Percentiles rank a stretch among this genome's conserved stretches.
These are phyloP conservation scores for Darevskia mixta DNA, from an alignment of 2,797 vertebrate genomes.

Conservation along the genomic window DNA sequence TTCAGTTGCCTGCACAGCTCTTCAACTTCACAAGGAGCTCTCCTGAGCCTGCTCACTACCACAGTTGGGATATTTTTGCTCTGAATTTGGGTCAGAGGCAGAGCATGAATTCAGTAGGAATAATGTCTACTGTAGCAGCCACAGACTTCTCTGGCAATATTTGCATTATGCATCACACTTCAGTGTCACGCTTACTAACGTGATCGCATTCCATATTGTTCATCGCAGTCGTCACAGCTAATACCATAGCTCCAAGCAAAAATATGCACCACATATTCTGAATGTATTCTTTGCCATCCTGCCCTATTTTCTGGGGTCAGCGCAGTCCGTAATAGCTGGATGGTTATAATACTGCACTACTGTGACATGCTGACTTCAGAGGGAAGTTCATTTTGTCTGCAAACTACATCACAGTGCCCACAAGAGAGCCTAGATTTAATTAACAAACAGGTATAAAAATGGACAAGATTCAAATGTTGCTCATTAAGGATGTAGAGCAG, in stretches of 20 bases:
- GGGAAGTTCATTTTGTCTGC: neutral
- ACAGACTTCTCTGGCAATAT: constrained; percentile 18
- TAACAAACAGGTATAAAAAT: neutral
- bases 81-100: constrained; percentile 50
- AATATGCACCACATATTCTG: neutral
- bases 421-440: neutral
- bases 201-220: constrained; percentile 22
- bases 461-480: neutral
- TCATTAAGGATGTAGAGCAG: constrained; percentile 15
- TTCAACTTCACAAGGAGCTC: constrained; percentile 22
- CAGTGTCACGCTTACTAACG: neutral
- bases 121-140: neutral
- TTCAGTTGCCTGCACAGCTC: constrained; percentile 21
- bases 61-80: constrained; percentile 34
- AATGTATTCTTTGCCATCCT: neutral
- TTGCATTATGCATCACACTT: constrained; percentile 30
- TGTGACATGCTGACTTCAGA: neutral
- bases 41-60: constrained; percentile 13
- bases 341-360: neutral
- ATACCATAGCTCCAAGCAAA: constrained; percentile 47
- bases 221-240: neutral
- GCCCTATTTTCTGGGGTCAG: neutral
- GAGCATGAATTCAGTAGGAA: constrained; percentile 18
- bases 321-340: neutral
- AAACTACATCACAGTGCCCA: neutral